A percentile compares a stretch with the other conserved stretches of the same genome.
Evolutionary conservation across 2,888 invertebrate species (phyloP).

Genomic region (Hirtodrosophila trivittata): DNA sequence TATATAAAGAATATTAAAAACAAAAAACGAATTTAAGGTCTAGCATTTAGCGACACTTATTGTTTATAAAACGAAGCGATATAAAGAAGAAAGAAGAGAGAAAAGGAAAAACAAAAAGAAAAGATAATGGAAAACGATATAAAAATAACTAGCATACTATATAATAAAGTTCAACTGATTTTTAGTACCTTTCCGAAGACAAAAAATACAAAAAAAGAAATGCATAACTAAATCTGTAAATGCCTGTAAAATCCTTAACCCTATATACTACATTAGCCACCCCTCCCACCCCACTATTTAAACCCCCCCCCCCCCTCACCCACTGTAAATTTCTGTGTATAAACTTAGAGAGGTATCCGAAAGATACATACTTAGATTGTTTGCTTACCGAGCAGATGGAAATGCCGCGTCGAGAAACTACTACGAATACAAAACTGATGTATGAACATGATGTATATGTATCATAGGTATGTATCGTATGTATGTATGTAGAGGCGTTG

Average conservation of each 20-base stretch:
- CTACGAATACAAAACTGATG: constrained; percentile 53
- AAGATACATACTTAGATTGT: constrained; percentile 50
- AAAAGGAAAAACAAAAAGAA: constrained; percentile 12
- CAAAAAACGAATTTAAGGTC: constrained; percentile 77
- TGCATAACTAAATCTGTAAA: constrained; percentile 60
- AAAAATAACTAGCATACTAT: constrained; percentile 54
- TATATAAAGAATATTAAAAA: constrained; percentile 30
- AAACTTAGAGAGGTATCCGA: constrained; percentile 65
- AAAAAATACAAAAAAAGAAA: constrained; percentile 33
- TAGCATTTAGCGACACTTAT: constrained; percentile 75
- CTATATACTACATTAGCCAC: constrained; percentile 21
- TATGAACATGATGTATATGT: constrained; percentile 15
- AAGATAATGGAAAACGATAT: constrained; percentile 32
- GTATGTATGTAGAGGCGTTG: constrained; percentile 3
- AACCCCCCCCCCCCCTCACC: constrained; percentile 25
- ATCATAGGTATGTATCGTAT: background rate
- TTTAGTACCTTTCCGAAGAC: constrained; percentile 75
- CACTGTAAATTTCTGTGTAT: constrained; percentile 82
- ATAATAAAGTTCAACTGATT: constrained; percentile 70
- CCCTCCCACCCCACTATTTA: constrained; percentile 33
- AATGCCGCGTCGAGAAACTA: too few species aligned
- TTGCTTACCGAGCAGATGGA: constrained; percentile 60
- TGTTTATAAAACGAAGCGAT: constrained; percentile 73
- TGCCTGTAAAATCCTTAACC: constrained; percentile 62
- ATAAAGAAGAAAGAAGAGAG: constrained; percentile 10